These are phyloP conservation scores for Melanotaenia maccullochi DNA, from an alignment of 2,797 vertebrate genomes.

Conservation along the genomic window DNA sequence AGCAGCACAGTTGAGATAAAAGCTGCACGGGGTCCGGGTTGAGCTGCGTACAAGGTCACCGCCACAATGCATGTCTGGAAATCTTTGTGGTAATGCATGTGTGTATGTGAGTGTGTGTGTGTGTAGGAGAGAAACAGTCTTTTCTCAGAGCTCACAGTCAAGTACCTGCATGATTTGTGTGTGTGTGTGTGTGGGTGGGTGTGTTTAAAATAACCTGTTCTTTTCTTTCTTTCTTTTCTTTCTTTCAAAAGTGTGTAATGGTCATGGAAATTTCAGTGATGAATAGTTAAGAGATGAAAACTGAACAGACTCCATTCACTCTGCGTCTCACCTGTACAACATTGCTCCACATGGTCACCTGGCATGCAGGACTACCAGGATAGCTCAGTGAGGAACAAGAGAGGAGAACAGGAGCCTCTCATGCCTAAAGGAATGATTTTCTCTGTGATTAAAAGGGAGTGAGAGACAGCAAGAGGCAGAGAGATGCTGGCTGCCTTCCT, in stretches of 20 bases:
- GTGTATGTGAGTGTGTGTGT: conserved; percentile 6
- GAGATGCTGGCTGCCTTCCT: conserved; percentile 73
- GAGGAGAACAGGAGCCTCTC: conserved; percentile 51
- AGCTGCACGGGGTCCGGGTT: conserved; percentile 15
- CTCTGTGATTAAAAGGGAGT: conserved; percentile 66
- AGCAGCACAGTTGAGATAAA: conserved; percentile 37
- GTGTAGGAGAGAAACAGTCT: conserved; percentile 3
- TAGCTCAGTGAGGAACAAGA: conserved; percentile 48
- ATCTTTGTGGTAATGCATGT: conserved; percentile 16
- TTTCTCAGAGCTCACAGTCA: conserved; percentile 7
- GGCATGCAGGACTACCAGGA: conserved; percentile 21
- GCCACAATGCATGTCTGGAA: conserved; percentile 24
- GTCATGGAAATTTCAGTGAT: conserved; percentile 20
- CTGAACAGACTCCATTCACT: not conserved
- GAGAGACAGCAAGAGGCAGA: conserved; percentile 35
- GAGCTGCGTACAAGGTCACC: conserved; percentile 47
- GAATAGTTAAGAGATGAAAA: not conserved
- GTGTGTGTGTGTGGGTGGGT: not conserved
- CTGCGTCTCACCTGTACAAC: conserved; percentile 33
- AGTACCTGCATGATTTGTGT: not conserved
- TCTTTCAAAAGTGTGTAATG: not conserved
- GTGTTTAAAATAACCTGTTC: not conserved
- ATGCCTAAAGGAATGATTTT: conserved; percentile 71
- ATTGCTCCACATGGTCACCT: conserved; percentile 29
- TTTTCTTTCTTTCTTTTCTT: not conserved